Evolutionary conservation across 53 echinoderm and acorn worm genomes (phyloP).

Genomic region (Holothuria scabra): DNA sequence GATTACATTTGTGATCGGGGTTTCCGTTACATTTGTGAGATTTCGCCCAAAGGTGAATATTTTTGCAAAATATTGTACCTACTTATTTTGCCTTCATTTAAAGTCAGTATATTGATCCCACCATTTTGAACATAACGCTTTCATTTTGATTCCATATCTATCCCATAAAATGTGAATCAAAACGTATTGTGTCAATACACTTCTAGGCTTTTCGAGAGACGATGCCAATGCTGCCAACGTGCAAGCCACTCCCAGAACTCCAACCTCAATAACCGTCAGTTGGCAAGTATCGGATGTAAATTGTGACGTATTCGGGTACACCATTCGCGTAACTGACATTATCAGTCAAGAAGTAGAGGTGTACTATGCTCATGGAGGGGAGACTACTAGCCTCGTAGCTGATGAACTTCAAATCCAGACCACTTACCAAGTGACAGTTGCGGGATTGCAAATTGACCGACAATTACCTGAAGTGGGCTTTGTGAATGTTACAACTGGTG

Average conservation of each 20-base stretch:
- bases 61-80: neutral
- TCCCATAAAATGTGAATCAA: no score
- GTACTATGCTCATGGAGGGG: slow-evolving; percentile 57
- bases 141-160: no score
- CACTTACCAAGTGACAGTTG: slow-evolving; percentile 63
- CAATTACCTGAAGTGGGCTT: slow-evolving; percentile 64
- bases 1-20: slow-evolving; percentile 53
- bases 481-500: slow-evolving; percentile 60
- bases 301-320: slow-evolving; percentile 56
- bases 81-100: neutral
- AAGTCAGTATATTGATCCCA: no score
- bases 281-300: neutral
- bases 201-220: slow-evolving; percentile 30
- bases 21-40: slow-evolving; percentile 62
- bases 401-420: slow-evolving; percentile 35
- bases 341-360: neutral
- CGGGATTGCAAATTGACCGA: slow-evolving; percentile 54
- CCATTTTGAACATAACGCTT: no score
- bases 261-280: neutral
- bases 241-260: neutral
- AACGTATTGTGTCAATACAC: no score
- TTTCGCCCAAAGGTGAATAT: slow-evolving; percentile 58
- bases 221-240: slow-evolving; percentile 30
- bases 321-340: slow-evolving; percentile 26
- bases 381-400: slow-evolving; percentile 39